phyloP scores from a whole-genome alignment of 2,113 vertebrate genomes.

The Rissa tridactyla region DNA sequence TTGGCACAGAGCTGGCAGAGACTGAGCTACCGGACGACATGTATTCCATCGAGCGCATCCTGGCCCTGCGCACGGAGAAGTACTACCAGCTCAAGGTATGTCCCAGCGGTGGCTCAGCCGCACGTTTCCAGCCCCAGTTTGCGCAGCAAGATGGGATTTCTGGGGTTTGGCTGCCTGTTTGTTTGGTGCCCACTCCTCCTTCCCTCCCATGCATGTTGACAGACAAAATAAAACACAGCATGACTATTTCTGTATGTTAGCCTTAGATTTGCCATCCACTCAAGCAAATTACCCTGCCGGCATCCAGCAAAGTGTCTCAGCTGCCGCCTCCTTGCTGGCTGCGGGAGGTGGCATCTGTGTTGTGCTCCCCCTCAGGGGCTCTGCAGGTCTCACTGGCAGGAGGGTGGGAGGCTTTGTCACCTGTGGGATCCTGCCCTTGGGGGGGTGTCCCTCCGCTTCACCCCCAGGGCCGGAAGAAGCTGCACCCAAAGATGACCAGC shows the following conservation, averaged over 20 bases:
- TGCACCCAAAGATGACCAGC: rapidly evolving
- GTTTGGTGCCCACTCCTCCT: background rate
- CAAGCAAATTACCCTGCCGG: background rate
- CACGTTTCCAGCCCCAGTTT: background rate
- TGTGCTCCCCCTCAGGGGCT: background rate
- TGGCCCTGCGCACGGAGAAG: conserved; percentile 83
- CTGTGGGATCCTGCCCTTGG: rapidly evolving
- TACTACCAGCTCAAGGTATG: conserved; percentile 92
- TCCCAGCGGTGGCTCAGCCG: background rate
- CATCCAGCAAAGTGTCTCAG: background rate
- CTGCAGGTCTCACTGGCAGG: rapidly evolving
- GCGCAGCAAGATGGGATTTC: background rate
- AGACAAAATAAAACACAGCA: background rate
- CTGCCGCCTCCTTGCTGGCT: background rate
- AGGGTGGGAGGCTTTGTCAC: background rate
- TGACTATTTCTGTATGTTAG: background rate
- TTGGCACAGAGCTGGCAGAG: conserved; percentile 93
- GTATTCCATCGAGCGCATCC: conserved; percentile 80
- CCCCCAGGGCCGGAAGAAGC: background rate
- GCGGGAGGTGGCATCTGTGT: background rate
- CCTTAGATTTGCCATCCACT: background rate
- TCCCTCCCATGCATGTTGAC: background rate
- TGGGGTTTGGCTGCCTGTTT: background rate
- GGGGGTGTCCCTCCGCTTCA: background rate
- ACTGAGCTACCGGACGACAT: conserved; percentile 83